Evolutionary conservation across 2,888 invertebrate species (phyloP), one percentile per base, ranked within the genome.

Genomic region (Girardia tigrina): DNA sequence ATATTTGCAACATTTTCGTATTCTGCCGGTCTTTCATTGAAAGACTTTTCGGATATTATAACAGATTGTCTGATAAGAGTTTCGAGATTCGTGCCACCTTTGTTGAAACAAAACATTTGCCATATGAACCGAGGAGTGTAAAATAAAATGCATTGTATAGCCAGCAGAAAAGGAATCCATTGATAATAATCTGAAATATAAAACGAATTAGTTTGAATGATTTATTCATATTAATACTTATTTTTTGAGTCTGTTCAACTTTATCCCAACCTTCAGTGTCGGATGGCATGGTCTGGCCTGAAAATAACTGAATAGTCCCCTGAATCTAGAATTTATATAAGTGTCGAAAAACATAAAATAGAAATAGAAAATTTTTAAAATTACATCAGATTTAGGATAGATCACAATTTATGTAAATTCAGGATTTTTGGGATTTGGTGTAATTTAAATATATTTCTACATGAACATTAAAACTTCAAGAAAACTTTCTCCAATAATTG

Each of bases 101-200:
- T 28, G 26, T 36, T 74, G 28, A 27, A 26, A 26, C 26, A 74
- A 12, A 75, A 27, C 23, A 75, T 75, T n/a, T 75, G 75, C 75
- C 75, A 75, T 16, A 75, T 27, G 14, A 75, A 28, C 4, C 29
- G 14, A 6, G 75, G 75, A n/a, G 75, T 36, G 29, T 75, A 75
- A 29, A 75, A 75, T 27, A 75, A 23, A 1, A 75, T 29, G 36
- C 29, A 29, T 26, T 75, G 75, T 26, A 75, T 16, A 28, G 74
- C 75, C 29, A 75, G 75, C 26, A 75, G 26, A 42, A 75, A 75
- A 1, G 75, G 75, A 2, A 75, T 27, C 75, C 75, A 75, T 29
- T 75, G 75, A 26, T 75, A 75, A 27, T 75, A 75, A 23, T 29
- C 75, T 75, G 42, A 42, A 73, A 56, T 56, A 6, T 12, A 8